Conservation (phyloP, 2,113 vertebrate species). For the Haliaeetus leucogaster region DNA sequence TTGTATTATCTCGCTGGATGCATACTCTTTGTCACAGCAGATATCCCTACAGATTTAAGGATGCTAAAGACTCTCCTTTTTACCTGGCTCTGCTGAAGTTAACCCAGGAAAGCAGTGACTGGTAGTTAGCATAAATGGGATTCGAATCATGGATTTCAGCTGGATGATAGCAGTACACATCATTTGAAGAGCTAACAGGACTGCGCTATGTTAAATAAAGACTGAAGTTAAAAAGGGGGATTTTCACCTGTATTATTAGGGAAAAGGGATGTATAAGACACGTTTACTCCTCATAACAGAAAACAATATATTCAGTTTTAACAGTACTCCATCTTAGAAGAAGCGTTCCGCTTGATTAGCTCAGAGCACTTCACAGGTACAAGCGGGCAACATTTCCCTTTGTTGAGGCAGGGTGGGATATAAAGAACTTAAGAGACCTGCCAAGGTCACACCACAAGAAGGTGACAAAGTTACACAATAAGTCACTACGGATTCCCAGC, state of each 20-base stretch:
- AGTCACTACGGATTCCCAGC: neutral
- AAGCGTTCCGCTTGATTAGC: neutral
- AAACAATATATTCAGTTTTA: neutral
- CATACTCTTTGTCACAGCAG: neutral
- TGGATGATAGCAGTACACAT: neutral
- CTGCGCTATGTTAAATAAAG: neutral
- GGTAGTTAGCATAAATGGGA: neutral
- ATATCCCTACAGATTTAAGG: neutral
- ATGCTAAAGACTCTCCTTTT: neutral
- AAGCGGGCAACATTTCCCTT: neutral
- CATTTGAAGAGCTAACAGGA: neutral
- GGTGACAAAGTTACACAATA: neutral
- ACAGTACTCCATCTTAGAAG: neutral
- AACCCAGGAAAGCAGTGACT: neutral
- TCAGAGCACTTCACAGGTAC: neutral
- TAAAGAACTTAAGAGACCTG: neutral
- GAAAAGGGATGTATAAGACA: neutral
- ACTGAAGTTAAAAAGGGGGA: neutral
- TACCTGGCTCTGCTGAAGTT: neutral
- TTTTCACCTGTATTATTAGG: neutral
- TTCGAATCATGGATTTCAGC: neutral
- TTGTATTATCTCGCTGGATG: neutral
- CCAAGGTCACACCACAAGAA: constrained; percentile 23
- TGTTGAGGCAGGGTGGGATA: neutral
- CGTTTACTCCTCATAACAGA: neutral